Evolutionary conservation across 1,140 invertebrate species (phyloP), one percentile per base, ranked within the genome.

Genomic region (Mactra quadrangularis): DNA sequence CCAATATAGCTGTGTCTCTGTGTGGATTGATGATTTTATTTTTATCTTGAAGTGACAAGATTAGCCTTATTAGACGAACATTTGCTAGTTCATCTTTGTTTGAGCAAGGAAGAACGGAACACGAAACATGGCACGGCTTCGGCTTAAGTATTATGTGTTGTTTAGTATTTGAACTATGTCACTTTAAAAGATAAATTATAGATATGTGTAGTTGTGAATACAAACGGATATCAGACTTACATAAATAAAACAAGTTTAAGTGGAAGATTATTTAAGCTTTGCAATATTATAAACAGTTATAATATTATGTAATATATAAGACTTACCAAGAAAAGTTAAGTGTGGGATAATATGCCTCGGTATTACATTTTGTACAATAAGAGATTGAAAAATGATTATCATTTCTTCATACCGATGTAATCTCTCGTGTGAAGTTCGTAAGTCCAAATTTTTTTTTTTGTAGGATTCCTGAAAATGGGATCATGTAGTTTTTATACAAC

Each of bases 321-420:
- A 38, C 59, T 3, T 64, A 64, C 60, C 41, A 19, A 64, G 47
- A 64, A 64, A 64, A 45, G 60, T 33, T 25, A 64, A 22, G 29
- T 64, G 60, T 11, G 60, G 60, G 22, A 64, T 11, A 11, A 64
- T 2, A 25, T 27, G 35, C 15, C n/a, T 64, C 3, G 31, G 22
- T 1, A 45, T 45, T 11, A 64, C 60, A 15, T 64, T 64, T 22
- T 1, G 6, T 1, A 64, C 60, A 45, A 64, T 64, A 3, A 64
- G 60, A 45, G 60, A 38, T 45, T 64, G 35, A 33, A 64, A 64
- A 22, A 64, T 64, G 22, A 45, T 64, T 6, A 64, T 38, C 60
- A 64, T 64, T 1, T 64, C 22, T 45, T 64, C 60, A 25, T 64
- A 64, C 7, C 47, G 6, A 45, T 6, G 35, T 4, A 33, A 38